These are phyloP conservation scores for Peucedramus taeniatus DNA, from an alignment of 2,113 vertebrate genomes.

Conservation along the genomic window DNA sequence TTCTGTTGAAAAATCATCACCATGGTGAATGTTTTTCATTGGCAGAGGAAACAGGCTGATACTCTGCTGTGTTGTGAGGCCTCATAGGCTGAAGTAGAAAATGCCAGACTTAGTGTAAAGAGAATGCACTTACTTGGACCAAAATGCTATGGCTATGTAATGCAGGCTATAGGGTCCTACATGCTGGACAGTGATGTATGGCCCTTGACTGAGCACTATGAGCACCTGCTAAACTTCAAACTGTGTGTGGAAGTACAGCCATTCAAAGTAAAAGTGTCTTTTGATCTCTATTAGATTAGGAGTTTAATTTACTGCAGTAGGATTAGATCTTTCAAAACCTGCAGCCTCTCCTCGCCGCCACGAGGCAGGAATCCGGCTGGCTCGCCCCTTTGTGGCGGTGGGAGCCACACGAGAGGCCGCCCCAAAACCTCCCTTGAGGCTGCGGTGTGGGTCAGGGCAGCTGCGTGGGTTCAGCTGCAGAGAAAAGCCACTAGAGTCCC, in stretches of 20 bases:
- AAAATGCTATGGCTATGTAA: background rate
- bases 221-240: background rate
- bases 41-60: background rate
- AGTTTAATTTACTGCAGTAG: background rate
- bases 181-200: background rate
- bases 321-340: background rate
- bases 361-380: too few species aligned
- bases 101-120: background rate
- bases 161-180: background rate
- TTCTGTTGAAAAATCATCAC: background rate
- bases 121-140: background rate
- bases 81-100: background rate
- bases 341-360: too few species aligned
- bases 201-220: background rate
- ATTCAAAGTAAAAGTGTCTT: background rate
- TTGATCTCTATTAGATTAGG: background rate
- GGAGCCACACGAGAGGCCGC: too few species aligned
- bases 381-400: too few species aligned
- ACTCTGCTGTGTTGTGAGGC: background rate
- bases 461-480: too few species aligned
- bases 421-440: too few species aligned
- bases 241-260: background rate
- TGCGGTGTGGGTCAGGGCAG: too few species aligned
- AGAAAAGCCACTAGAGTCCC: too few species aligned
- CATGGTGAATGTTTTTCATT: background rate